A percentile compares a stretch with the other conserved stretches of the same genome.
phyloP scores from a whole-genome alignment of 2,113 vertebrate genomes.

The Percopsis transmontana region DNA sequence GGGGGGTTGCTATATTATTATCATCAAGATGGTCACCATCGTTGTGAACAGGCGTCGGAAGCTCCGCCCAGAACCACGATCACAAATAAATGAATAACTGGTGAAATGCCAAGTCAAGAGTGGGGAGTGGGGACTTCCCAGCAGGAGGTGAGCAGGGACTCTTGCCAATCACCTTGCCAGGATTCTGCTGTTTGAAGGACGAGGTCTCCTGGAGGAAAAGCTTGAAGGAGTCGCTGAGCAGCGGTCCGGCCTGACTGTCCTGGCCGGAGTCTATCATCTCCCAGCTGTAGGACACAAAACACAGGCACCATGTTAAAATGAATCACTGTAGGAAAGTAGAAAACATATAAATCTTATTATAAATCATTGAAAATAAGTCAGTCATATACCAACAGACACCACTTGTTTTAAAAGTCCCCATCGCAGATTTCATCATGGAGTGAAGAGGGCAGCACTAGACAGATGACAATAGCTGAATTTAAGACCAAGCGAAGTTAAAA shows the following conservation, averaged over 20 bases:
- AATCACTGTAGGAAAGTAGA: no score
- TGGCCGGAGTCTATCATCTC: constrained; percentile 82
- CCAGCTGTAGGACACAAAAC: constrained; percentile 78
- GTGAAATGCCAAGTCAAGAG: no score
- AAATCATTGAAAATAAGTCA: neutral
- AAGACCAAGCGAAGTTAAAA: no score
- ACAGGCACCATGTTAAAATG: constrained; percentile 2
- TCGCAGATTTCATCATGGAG: no score
- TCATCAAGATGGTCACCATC: no score
- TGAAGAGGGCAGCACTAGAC: no score
- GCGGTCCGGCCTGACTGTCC: constrained; percentile 82
- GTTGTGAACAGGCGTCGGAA: no score
- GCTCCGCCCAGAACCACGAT: no score
- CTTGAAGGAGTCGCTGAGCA: constrained; percentile 84
- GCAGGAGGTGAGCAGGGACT: neutral
- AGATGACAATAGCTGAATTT: no score
- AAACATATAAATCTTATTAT: no score
- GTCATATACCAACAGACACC: neutral
- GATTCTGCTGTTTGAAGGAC: constrained; percentile 94
- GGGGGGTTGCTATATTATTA: no score
- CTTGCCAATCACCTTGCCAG: constrained; percentile 87
- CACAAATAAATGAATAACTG: no score
- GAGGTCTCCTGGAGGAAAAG: constrained; percentile 92
- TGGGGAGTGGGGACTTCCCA: accelerated
- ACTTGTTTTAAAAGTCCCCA: constrained; percentile 14